Conservation (phyloP, 2,797 vertebrate genomes). For the Paedocypris micromegethes region DNA sequence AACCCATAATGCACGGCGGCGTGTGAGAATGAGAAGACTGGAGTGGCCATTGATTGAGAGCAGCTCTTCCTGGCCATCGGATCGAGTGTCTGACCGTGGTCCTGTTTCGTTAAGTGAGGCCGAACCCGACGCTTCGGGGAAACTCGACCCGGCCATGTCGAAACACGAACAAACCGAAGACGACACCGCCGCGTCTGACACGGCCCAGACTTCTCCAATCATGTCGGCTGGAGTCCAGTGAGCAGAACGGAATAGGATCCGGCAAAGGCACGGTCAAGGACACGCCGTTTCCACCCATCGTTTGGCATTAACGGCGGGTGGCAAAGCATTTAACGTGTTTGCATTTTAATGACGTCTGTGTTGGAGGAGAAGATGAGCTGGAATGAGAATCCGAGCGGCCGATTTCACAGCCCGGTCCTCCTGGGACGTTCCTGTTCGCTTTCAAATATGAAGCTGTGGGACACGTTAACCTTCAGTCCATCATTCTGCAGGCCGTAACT, state of each 20-base stretch:
- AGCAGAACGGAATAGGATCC: slow-evolving; percentile 16
- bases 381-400: slow-evolving; percentile 24
- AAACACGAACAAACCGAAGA: slow-evolving; percentile 29
- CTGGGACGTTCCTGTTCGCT: slow-evolving; percentile 20
- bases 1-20: slow-evolving; percentile 16
- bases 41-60: slow-evolving; percentile 40
- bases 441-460: no score
- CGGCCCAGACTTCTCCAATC: slow-evolving; percentile 30
- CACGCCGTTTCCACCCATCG: slow-evolving; percentile 11
- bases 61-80: slow-evolving; percentile 32
- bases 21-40: slow-evolving; percentile 2
- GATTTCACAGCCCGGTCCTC: slow-evolving; percentile 33
- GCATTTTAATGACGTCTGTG: slow-evolving; percentile 31
- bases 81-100: slow-evolving; percentile 29
- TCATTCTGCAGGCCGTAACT: no score
- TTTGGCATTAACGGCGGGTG: slow-evolving; percentile 34
- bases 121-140: slow-evolving; percentile 22
- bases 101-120: slow-evolving; percentile 13
- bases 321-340: slow-evolving; percentile 32
- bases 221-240: slow-evolving; percentile 7
- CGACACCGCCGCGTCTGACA: slow-evolving; percentile 23
- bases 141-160: slow-evolving; percentile 20
- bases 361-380: slow-evolving; percentile 26
- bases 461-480: no score
- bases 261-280: slow-evolving; percentile 33